Conservation (phyloP, 2,113 vertebrate genomes). For the Danionella cerebrum region DNA sequence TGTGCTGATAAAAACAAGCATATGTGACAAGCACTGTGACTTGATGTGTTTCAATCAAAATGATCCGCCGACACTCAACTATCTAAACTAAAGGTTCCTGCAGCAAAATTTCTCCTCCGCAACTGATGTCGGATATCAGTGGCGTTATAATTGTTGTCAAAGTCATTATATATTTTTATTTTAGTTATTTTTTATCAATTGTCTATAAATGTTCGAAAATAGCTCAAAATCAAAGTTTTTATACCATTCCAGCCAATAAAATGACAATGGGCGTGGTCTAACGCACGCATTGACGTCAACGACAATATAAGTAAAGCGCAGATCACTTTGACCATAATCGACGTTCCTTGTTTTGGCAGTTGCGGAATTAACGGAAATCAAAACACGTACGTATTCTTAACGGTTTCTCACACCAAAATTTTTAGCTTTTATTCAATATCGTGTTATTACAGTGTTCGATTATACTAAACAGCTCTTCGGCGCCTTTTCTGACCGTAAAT, state of each 20-base stretch:
- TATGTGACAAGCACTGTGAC: background rate
- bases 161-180: background rate
- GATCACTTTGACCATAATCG: background rate
- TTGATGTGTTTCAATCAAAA: background rate
- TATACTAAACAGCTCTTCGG: too few relatives aligned
- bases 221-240: background rate
- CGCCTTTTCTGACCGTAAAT: background rate
- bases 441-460: background rate
- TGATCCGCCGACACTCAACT: background rate
- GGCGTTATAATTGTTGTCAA: background rate
- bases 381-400: slow-evolving; percentile 18
- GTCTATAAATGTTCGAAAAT: background rate
- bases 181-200: background rate
- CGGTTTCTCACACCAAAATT: background rate
- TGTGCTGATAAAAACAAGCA: background rate
- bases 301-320: slow-evolving; percentile 29
- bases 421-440: background rate
- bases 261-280: slow-evolving; percentile 22
- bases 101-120: background rate
- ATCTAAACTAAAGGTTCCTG: background rate
- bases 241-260: slow-evolving; percentile 26
- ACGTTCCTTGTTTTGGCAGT: slow-evolving; percentile 38
- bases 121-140: background rate
- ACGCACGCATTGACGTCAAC: background rate
- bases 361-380: background rate